Evolutionary conservation across 2,797 vertebrate species (phyloP), one percentile per base, ranked within the genome.

Genomic region (Muscicapa striata): DNA sequence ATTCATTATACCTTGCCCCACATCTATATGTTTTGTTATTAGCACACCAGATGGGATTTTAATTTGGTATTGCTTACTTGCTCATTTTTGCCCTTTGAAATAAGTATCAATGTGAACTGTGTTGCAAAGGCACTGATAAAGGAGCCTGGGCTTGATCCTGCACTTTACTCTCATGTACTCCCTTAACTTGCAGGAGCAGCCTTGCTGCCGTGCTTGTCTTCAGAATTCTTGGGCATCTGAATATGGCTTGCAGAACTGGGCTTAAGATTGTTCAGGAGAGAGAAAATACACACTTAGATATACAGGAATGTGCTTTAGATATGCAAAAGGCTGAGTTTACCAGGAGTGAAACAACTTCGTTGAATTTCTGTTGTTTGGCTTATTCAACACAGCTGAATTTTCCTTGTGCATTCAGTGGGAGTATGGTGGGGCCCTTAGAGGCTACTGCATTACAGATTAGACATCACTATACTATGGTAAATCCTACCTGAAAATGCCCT

Each of bases 21-120:
- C 72, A 75, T 95, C 93, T 96, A 89, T 94, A 68, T 94, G 97
- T 97, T 97, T 97, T 95, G 94, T 97, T 97, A 97, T 97, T 97
- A 97, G 93, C 69, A 82, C 89, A 87, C 69, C 84, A 78, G 95
- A 95, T 96, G 57, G 72, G 83, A 95, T 96, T 96, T 97, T 97
- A 97, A 97, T 97, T 97, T 97, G 77, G 73, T 95, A 81, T 26
- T 66, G 88, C 92, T 96, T 97, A 90, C 69, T 96, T 95, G 92
- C 84, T 91, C 43, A 32, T 85, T 93, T 93, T 81, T 58, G 93
- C 54, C 95, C 96, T 96, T 95, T 69, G 87, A 97, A 97, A 87
- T 89, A 94, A 93, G 80, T 85, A 92, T 84, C 79, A 85, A 77
- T 75, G 76, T 95, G 92, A 90, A 77, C 51, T 87, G 77, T 32